These are phyloP conservation scores for Philaethria dido DNA, from an alignment of 2,888 invertebrate species.

Conservation along the genomic window DNA sequence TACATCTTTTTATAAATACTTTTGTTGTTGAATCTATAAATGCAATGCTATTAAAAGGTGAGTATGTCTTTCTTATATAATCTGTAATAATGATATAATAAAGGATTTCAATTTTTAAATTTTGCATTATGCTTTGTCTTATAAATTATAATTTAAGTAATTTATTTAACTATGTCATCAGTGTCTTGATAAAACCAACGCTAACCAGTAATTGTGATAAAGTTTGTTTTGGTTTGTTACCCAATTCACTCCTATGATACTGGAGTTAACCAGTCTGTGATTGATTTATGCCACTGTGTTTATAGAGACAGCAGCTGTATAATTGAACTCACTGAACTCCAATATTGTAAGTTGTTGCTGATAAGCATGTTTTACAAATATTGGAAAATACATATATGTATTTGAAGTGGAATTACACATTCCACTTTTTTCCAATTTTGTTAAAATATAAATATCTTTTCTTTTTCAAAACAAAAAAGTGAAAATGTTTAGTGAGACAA, in stretches of 20 bases:
- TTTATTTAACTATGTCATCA: slow-evolving; percentile 10
- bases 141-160: too few relatives aligned
- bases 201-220: slow-evolving; percentile 25
- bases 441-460: too few relatives aligned
- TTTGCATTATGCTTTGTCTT: background rate
- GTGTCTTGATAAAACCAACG: slow-evolving; percentile 30
- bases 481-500: too few relatives aligned
- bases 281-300: background rate
- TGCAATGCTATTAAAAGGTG: background rate
- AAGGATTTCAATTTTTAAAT: background rate
- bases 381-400: too few relatives aligned
- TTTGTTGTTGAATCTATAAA: background rate
- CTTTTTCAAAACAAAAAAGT: too few relatives aligned
- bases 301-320: background rate
- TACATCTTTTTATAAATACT: slow-evolving; percentile 19
- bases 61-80: background rate
- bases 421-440: too few relatives aligned
- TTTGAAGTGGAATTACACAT: too few relatives aligned
- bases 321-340: slow-evolving; percentile 4
- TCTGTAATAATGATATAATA: background rate
- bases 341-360: background rate
- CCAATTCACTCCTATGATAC: background rate
- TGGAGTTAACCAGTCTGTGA: slow-evolving; percentile 8
- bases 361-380: background rate
- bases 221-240: slow-evolving; percentile 19